Evolutionary conservation across 37 sponge, comb jelly and placozoan genomes (phyloP).

Genomic region (Chondrilla cf. caribensis): DNA sequence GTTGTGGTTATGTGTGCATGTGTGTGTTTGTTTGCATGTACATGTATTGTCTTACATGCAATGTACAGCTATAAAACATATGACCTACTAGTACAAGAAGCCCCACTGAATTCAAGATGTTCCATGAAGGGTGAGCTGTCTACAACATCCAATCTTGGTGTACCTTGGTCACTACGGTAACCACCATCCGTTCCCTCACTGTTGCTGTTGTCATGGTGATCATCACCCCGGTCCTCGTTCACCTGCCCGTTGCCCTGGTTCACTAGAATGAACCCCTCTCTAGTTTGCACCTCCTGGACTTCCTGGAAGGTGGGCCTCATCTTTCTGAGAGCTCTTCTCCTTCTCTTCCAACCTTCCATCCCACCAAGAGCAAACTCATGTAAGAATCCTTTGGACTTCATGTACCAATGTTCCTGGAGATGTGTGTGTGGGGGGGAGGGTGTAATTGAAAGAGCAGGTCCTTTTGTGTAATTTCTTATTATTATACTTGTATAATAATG

Average conservation of each 20-base stretch:
- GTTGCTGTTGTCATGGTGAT: not conserved
- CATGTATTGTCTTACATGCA: too few relatives aligned
- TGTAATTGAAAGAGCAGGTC: too few relatives aligned
- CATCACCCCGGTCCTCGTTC: not conserved
- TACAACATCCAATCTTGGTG: too few relatives aligned
- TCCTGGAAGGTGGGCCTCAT: slow-evolving; percentile 4
- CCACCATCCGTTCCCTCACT: not conserved
- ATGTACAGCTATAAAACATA: too few relatives aligned
- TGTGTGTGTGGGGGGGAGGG: too few relatives aligned
- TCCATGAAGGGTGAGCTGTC: too few relatives aligned
- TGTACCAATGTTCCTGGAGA: slow-evolving; percentile 5
- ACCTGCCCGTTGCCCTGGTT: not conserved
- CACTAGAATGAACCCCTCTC: not conserved
- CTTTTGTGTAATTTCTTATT: too few relatives aligned
- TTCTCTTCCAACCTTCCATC: not conserved
- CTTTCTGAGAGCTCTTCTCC: not conserved
- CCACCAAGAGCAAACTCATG: slow-evolving; percentile 13
- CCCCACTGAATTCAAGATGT: too few relatives aligned
- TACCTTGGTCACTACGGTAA: not conserved
- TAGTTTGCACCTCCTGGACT: not conserved
- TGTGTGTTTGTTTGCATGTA: too few relatives aligned
- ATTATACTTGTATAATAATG: too few relatives aligned
- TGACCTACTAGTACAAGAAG: too few relatives aligned
- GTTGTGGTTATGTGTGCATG: not conserved
- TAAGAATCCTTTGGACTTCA: not conserved